A percentile compares a stretch with the other conserved stretches of the same genome.
Conservation (phyloP, 1,140 invertebrate genomes). For the Cherax quadricarinatus region DNA sequence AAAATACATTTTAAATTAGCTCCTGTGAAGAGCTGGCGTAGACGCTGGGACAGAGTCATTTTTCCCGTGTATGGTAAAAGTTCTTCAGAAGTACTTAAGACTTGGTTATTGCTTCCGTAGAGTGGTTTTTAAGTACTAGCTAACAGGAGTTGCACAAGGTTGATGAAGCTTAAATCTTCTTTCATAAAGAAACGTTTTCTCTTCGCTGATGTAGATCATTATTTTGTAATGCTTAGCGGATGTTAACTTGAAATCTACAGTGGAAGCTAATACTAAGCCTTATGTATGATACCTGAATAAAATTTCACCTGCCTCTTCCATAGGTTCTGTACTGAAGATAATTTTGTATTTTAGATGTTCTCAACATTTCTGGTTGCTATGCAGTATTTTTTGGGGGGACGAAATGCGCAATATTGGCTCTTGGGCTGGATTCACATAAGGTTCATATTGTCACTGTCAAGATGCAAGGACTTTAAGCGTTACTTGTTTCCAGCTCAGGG, state of each 20-base stretch:
- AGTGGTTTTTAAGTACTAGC: not conserved
- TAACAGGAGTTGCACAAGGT: not conserved
- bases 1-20: not conserved
- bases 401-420: conserved; percentile 53
- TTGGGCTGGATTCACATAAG: not conserved
- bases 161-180: not conserved
- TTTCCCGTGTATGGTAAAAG: not conserved
- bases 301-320: not conserved
- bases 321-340: not conserved
- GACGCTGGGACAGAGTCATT: not conserved
- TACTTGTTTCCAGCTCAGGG: not conserved
- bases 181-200: not conserved
- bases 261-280: too few species aligned
- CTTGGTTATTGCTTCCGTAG: not conserved
- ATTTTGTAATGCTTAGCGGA: too few species aligned
- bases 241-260: too few species aligned
- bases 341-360: conserved; percentile 5
- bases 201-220: not conserved
- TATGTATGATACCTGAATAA: not conserved
- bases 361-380: conserved; percentile 25
- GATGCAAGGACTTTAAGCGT: not conserved
- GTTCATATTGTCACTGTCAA: not conserved
- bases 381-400: conserved; percentile 19
- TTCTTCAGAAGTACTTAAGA: not conserved
- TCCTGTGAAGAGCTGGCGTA: not conserved